Conservation (phyloP, 2,888 invertebrate species). For the Dendrolimus houi region DNA sequence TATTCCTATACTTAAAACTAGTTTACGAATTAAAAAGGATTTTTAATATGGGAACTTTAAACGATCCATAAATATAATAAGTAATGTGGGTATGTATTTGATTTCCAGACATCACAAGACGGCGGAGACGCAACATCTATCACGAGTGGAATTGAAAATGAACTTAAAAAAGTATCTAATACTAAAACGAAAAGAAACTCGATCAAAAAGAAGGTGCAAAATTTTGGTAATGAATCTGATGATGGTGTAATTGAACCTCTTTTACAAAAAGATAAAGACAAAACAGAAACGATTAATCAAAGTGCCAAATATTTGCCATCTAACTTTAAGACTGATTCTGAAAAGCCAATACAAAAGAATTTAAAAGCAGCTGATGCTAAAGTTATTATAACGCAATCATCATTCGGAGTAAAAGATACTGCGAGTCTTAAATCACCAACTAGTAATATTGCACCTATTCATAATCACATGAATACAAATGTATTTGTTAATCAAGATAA, state of each 20-base stretch:
- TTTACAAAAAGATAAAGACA: constrained; percentile 50
- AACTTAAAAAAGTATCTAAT: constrained; percentile 56
- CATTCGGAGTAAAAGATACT: not conserved
- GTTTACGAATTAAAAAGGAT: no score
- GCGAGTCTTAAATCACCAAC: constrained; percentile 15
- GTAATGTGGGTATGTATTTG: constrained; percentile 1
- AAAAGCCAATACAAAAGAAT: constrained; percentile 24
- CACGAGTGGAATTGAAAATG: constrained; percentile 59
- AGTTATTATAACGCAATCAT: not conserved
- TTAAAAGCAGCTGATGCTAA: not conserved
- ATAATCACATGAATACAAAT: constrained; percentile 57
- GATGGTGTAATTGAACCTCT: constrained; percentile 63
- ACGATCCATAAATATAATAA: no score
- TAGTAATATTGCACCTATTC: constrained; percentile 19
- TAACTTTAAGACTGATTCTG: constrained; percentile 56
- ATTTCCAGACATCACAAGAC: constrained; percentile 62
- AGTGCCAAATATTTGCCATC: constrained; percentile 58
- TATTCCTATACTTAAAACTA: no score
- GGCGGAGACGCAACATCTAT: constrained; percentile 55
- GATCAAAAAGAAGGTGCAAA: constrained; percentile 54
- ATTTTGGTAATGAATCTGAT: constrained; percentile 52
- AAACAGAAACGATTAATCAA: constrained; percentile 33
- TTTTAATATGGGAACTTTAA: no score
- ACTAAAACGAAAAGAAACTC: constrained; percentile 63
- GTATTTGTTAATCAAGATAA: constrained; percentile 33